phyloP scores from a whole-genome alignment of 2,888 invertebrate species.

The Mycogona germanica region DNA sequence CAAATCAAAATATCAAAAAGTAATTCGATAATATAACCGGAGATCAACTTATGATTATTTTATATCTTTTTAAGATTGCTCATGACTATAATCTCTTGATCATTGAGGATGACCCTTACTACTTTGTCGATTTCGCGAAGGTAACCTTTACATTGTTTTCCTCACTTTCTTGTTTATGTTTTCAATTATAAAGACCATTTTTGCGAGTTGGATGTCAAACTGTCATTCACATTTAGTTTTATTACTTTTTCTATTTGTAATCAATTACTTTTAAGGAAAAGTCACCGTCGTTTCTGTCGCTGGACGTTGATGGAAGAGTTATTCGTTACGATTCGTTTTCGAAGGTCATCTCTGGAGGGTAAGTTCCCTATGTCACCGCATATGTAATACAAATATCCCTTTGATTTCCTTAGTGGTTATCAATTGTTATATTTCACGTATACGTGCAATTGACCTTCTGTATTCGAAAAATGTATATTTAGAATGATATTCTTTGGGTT shows the following conservation, averaged over 20 bases:
- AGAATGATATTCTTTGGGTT: not conserved
- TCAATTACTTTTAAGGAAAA: not conserved
- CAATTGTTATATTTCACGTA: no score
- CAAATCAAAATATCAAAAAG: not conserved
- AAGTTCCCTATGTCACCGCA: not conserved
- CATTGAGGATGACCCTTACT: slow-evolving; percentile 71
- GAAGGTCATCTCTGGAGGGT: slow-evolving; percentile 34
- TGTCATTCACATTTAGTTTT: slow-evolving; percentile 2
- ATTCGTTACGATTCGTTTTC: slow-evolving; percentile 34
- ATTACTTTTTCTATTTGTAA: not conserved
- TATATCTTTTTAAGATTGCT: slow-evolving; percentile 41
- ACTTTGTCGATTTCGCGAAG: slow-evolving; percentile 57
- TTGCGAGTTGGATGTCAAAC: no score
- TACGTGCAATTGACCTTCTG: no score
- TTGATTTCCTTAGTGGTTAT: not conserved
- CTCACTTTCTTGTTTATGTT: not conserved
- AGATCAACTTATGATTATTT: no score
- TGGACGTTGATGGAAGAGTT: slow-evolving; percentile 34
- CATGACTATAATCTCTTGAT: slow-evolving; percentile 63
- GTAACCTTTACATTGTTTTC: no score
- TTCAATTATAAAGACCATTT: not conserved
- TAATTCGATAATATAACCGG: no score
- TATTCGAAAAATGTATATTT: no score
- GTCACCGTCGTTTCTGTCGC: slow-evolving; percentile 21
- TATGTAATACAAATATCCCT: not conserved